Base-by-base conservation (phyloP, 2,797 vertebrate species). In the Acanthis flammea region DNA sequence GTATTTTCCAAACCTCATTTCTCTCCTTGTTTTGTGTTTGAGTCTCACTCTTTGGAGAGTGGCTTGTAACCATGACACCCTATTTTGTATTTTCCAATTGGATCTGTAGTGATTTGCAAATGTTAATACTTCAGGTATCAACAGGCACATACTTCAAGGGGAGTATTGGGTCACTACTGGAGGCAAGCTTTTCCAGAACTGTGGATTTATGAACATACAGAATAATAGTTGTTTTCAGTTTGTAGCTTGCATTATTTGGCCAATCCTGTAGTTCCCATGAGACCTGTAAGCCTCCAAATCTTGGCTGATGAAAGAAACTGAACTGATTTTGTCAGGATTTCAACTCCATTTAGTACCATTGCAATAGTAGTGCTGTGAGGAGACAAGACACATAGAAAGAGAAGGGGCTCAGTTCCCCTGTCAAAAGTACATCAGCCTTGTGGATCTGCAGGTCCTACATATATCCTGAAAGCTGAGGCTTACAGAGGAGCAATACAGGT, bases 401-500 rank as follows among this genome's bases (percentile, higher is more conserved):
- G 14, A 41, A 23, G 6, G 5, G 14, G 12, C 17, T 53, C 3
- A 25, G 44, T 61, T 84, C 5, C 9, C 2, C 11, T 5, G 0
- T 19, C 28, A 45, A 12, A 79, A 58, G 9, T 2, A 22, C 19
- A 41, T 39, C 63, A 24, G 4, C 19, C 9, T 73, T 0, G 2
- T 37, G 1, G 7, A 18, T 17, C 31, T 48, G 6, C 6, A 63
- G 4, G 13, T 68, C n/a, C 19, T 61, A 3, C 1, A 1, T 0
- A 0, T 54, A 10, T 41, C 4, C n/a, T 55, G 13, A 48, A 86
- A 70, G 44, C 2, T 9, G 23, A 21, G 8, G 2, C 2, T 16
- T 8, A 1, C 1, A 37, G 19, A 60, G 19, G 1, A 28, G 12
- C 1, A 2, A 2, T 19, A 30, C 37, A 42, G 30, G 18, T 2